Conservation (phyloP, 2,113 vertebrate species). For the Chrysemys picta region DNA sequence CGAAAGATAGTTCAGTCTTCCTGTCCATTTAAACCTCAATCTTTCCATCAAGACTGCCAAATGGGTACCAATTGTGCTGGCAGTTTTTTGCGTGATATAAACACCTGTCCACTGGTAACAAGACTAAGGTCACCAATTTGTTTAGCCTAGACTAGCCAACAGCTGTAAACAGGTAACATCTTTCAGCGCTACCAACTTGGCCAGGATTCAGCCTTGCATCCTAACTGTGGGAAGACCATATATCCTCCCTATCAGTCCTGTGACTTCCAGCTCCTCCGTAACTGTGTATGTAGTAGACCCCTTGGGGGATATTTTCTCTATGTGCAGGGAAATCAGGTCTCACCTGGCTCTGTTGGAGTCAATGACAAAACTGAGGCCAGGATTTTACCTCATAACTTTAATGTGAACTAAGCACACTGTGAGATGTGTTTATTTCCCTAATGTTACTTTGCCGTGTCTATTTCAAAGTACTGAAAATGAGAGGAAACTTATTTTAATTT, state of each 20-base stretch:
- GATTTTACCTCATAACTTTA: background rate
- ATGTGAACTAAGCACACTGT: background rate
- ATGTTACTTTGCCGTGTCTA: background rate
- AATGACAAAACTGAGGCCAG: background rate
- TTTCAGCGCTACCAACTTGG: background rate
- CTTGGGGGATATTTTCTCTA: background rate
- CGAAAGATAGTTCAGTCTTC: background rate
- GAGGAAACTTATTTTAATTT: background rate
- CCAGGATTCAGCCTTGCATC: background rate
- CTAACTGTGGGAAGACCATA: background rate
- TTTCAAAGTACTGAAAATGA: background rate
- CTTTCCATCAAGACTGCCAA: background rate
- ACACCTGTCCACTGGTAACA: background rate
- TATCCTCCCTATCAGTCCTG: background rate
- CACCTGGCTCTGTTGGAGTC: background rate
- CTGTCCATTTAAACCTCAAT: fast-evolving
- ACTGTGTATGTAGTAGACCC: background rate
- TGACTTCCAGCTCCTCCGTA: background rate
- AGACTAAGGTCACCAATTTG: background rate
- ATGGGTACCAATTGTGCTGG: background rate
- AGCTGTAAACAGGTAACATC: background rate
- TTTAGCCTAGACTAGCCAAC: background rate
- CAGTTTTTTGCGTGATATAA: background rate
- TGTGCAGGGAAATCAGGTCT: background rate
- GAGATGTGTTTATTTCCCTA: background rate